phyloP scores from a whole-genome alignment of 1,140 invertebrate genomes.

The Pseudomyrmex pallidus region DNA sequence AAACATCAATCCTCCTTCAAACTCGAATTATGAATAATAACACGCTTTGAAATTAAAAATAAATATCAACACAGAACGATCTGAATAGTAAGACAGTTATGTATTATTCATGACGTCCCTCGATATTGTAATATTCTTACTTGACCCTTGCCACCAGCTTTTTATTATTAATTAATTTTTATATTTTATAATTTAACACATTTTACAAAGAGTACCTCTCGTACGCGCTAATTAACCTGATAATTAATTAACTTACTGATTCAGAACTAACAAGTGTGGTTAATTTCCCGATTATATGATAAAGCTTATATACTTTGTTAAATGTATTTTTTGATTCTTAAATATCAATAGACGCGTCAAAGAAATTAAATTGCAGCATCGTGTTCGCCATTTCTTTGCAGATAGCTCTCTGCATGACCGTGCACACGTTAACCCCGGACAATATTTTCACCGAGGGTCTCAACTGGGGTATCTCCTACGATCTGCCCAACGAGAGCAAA shows the following conservation, averaged over 20 bases:
- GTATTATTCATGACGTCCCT: conserved; percentile 7
- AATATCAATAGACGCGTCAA: not conserved
- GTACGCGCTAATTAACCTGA: conserved; percentile 38
- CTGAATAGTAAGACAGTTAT: too few relatives aligned
- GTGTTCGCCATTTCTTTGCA: conserved; percentile 71
- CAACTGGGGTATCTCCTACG: conserved; percentile 92
- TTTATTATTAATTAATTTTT: conserved; percentile 31
- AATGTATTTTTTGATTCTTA: not conserved
- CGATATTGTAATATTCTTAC: not conserved
- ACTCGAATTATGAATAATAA: not conserved
- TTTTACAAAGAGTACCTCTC: conserved; percentile 7
- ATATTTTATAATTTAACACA: conserved; percentile 51
- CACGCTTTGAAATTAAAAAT: not conserved
- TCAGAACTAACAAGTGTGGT: not conserved
- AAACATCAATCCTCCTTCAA: not conserved
- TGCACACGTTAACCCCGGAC: conserved; percentile 85
- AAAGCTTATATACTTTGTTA: conserved; percentile 17
- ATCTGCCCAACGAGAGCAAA: conserved; percentile 89
- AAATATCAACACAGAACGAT: too few relatives aligned
- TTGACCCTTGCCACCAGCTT: not conserved
- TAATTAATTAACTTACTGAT: conserved; percentile 45
- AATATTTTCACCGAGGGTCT: conserved; percentile 88
- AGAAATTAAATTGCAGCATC: not conserved
- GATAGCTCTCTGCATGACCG: conserved; percentile 87
- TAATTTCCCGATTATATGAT: not conserved